Percentiles rank a stretch among this genome's conserved stretches.
Evolutionary conservation across 2,113 vertebrate species (phyloP).

Genomic region (Gallinago jamesoni): DNA sequence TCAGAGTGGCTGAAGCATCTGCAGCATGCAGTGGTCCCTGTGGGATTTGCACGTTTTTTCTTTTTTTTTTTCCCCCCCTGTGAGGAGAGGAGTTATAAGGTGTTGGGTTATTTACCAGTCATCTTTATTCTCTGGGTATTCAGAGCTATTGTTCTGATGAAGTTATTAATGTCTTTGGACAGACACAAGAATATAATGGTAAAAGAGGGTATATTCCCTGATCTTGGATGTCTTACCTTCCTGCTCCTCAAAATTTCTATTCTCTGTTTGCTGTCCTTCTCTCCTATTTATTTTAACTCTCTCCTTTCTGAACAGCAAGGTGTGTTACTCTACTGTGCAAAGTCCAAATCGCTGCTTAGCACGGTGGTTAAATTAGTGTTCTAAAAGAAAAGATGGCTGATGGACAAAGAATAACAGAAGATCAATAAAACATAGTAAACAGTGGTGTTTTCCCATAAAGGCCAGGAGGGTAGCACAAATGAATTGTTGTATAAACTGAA

Average conservation of each 20-base stretch:
- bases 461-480: not conserved
- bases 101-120: not conserved
- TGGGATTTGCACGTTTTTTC: not conserved
- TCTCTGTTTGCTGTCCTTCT: not conserved
- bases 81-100: not conserved
- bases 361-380: not conserved
- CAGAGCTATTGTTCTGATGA: not conserved
- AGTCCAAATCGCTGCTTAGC: not conserved
- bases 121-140: not conserved
- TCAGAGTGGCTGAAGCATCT: not conserved
- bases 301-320: not conserved
- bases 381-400: not conserved
- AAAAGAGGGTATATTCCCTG: not conserved
- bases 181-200: not conserved
- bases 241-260: not conserved
- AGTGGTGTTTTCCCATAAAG: not conserved
- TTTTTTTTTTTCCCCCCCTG: not conserved
- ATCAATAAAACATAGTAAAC: conserved; percentile 14
- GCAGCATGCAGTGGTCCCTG: not conserved
- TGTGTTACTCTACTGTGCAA: not conserved
- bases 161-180: not conserved
- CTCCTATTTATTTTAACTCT: not conserved
- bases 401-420: not conserved
- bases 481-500: not conserved
- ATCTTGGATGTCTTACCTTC: not conserved